Evolutionary conservation across 2,113 vertebrate species (phyloP).

Genomic region (Porphyrio hochstetteri): DNA sequence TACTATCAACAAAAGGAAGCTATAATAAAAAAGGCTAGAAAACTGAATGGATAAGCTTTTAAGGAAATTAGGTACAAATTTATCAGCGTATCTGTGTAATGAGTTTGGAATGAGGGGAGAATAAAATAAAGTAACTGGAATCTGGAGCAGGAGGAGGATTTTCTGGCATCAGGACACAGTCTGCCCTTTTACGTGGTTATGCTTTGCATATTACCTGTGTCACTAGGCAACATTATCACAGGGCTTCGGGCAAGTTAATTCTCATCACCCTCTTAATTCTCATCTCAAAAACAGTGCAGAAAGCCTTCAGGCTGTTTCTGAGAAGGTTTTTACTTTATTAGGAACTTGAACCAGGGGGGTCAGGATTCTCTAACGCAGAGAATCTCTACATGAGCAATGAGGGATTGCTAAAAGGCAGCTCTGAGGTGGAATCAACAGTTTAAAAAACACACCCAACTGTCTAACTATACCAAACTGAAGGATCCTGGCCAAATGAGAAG

Average conservation of each 20-base stretch:
- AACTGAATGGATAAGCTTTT: neutral
- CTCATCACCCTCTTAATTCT: neutral
- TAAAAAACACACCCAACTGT: rapidly evolving
- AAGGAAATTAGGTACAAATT: neutral
- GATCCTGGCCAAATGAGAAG: neutral
- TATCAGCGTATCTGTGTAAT: neutral
- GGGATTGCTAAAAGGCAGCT: neutral
- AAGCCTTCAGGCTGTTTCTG: neutral
- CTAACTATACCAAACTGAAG: neutral
- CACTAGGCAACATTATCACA: neutral
- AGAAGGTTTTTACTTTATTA: neutral
- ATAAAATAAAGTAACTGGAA: neutral
- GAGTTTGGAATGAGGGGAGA: neutral
- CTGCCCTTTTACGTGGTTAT: neutral
- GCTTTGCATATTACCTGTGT: neutral
- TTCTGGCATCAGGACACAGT: neutral
- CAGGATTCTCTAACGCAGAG: neutral
- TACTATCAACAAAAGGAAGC: neutral
- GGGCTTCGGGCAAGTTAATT: neutral
- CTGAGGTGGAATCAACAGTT: neutral
- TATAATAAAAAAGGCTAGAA: neutral
- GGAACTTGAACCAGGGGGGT: neutral
- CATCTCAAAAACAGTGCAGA: neutral
- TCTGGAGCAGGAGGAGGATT: neutral
- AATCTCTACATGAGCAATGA: neutral